phyloP scores from a whole-genome alignment of 2,888 invertebrate species.

The Drosophila melanosoma region DNA sequence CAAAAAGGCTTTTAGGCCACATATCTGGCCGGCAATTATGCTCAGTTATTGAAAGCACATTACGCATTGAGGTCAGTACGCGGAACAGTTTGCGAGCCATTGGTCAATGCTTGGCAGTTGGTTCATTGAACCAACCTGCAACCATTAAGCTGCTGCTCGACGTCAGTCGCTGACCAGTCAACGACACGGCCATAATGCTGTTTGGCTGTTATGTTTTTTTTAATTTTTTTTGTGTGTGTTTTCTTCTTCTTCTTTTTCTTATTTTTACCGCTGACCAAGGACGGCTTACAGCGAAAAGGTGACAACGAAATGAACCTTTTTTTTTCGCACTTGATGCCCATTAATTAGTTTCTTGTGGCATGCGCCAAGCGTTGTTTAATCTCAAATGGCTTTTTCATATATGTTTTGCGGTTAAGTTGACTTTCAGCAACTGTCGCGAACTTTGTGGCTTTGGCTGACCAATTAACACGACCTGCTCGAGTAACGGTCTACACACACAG shows the following conservation, averaged over 20 bases:
- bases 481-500: constrained; percentile 13
- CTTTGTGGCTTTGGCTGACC: constrained; percentile 9
- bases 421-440: constrained; percentile 5
- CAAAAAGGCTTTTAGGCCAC: constrained; percentile 18
- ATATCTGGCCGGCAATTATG: constrained; percentile 31
- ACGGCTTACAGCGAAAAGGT: constrained; percentile 57
- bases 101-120: constrained; percentile 2
- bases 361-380: constrained; percentile 55
- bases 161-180: constrained; percentile 38
- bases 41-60: constrained; percentile 44
- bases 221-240: too few relatives aligned
- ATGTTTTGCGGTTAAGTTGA: constrained; percentile 7
- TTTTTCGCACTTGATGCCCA: constrained; percentile 69
- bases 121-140: constrained; percentile 58
- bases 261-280: constrained; percentile 56
- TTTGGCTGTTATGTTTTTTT: constrained; percentile 9
- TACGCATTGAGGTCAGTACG: constrained; percentile 42
- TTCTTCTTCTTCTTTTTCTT: neutral
- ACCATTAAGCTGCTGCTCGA: constrained; percentile 22
- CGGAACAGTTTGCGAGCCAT: constrained; percentile 45
- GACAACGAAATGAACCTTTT: constrained; percentile 44
- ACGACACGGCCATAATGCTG: constrained; percentile 18
- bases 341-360: constrained; percentile 66
- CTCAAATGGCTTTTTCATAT: constrained; percentile 25
- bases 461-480: constrained; percentile 20